phyloP scores from a whole-genome alignment of 53 echinoderm and acorn worm species.

The Holothuria leucospilota region DNA sequence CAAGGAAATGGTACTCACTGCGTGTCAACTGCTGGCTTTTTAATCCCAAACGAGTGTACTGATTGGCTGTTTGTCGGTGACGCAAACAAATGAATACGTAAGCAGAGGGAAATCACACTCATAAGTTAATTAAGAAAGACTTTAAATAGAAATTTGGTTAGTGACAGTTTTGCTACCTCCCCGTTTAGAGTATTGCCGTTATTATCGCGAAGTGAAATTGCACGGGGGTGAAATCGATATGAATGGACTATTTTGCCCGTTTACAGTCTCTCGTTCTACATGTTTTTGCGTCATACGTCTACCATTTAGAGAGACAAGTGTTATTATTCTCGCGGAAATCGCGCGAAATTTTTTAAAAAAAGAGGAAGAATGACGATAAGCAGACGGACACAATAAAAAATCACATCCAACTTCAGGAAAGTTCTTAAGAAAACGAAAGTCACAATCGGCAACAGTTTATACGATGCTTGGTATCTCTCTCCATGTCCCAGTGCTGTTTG shows the following conservation, averaged over 20 bases:
- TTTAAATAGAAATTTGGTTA: conserved; percentile 22
- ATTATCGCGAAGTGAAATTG: conserved; percentile 18
- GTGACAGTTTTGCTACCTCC: conserved; percentile 19
- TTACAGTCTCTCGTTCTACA: not conserved
- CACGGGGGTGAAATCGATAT: conserved; percentile 20
- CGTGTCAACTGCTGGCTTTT: conserved; percentile 27
- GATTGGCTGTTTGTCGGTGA: conserved; percentile 4
- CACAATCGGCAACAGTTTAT: too few species aligned
- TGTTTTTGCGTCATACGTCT: conserved; percentile 13
- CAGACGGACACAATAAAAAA: too few species aligned
- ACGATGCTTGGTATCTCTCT: too few species aligned
- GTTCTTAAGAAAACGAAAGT: too few species aligned
- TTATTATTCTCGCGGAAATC: conserved; percentile 1
- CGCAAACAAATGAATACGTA: conserved; percentile 39
- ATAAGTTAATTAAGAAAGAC: conserved; percentile 39
- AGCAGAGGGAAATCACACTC: conserved; percentile 20
- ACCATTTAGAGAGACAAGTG: conserved; percentile 21
- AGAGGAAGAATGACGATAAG: too few species aligned
- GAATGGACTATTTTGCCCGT: not conserved
- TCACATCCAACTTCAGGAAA: too few species aligned
- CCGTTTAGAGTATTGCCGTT: conserved; percentile 26
- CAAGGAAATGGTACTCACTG: conserved; percentile 12
- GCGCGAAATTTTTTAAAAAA: conserved; percentile 19
- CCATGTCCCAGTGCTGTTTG: too few species aligned
- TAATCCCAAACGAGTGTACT: not conserved